Conservation (phyloP, 1,140 invertebrate species). For the Drosophila mauritiana region DNA sequence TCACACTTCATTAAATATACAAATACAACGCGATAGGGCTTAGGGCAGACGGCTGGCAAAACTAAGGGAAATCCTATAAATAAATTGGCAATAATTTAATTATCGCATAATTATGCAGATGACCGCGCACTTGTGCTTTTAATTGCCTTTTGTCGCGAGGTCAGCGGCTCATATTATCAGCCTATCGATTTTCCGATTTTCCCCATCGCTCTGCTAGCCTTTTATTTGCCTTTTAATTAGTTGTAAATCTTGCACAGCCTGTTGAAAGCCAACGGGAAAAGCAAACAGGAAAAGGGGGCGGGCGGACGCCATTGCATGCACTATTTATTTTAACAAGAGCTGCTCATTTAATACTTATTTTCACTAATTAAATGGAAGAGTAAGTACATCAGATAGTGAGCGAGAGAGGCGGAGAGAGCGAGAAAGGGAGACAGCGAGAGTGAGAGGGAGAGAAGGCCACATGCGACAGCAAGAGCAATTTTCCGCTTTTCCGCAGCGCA, state of each 20-base stretch:
- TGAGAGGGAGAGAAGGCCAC: conserved; percentile 8
- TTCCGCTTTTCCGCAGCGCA: conserved; percentile 73
- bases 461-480: conserved; percentile 56
- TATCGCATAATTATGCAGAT: conserved; percentile 80
- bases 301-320: conserved; percentile 69
- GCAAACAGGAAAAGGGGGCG: neutral
- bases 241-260: conserved; percentile 66
- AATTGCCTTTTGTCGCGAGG: conserved; percentile 70
- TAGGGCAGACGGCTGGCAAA: conserved; percentile 9
- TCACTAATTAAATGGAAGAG: conserved; percentile 78
- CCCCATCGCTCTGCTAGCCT: conserved; percentile 1
- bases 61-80: conserved; percentile 46
- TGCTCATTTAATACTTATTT: conserved; percentile 82
- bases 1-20: conserved; percentile 72
- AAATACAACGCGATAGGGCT: conserved; percentile 56
- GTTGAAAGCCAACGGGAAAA: conserved; percentile 45
- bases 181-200: conserved; percentile 55
- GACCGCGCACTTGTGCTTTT: conserved; percentile 75
- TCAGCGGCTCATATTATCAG: conserved; percentile 52
- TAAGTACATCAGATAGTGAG: conserved; percentile 41
- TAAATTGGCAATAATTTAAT: conserved; percentile 82
- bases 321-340: conserved; percentile 83
- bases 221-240: conserved; percentile 71
- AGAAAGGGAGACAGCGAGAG: neutral
- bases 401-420: neutral